Evolutionary conservation across 2,888 invertebrate species (phyloP).

Genomic region (Lampropteryx suffumata): DNA sequence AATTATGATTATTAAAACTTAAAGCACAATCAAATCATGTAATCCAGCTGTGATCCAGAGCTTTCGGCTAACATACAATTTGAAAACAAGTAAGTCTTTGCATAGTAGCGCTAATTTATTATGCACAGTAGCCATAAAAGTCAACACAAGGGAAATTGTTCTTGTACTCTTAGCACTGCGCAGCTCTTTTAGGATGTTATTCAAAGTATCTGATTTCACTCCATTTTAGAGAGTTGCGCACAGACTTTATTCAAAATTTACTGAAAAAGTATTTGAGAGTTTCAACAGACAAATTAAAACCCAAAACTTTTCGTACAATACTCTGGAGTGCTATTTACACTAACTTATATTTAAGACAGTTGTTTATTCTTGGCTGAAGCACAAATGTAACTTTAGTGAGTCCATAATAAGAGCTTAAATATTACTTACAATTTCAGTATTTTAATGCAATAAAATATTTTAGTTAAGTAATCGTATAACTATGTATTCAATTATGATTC

Average conservation of each 20-base stretch:
- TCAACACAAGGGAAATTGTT: constrained; percentile 7
- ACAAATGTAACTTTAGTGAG: constrained; percentile 12
- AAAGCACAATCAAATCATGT: neutral
- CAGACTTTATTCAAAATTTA: constrained; percentile 13
- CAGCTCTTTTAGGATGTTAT: constrained; percentile 8
- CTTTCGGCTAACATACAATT: neutral
- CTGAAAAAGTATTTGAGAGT: constrained; percentile 12
- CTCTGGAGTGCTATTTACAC: constrained; percentile 18
- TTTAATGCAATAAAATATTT: no score
- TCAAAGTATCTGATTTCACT: constrained; percentile 6
- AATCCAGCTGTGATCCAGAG: neutral
- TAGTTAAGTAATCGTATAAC: no score
- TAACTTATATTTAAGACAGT: constrained; percentile 16
- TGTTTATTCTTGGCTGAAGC: constrained; percentile 6
- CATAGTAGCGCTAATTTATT: constrained; percentile 2
- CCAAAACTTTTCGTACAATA: constrained; percentile 11
- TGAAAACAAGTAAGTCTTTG: neutral
- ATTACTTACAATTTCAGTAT: no score
- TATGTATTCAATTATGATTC: no score
- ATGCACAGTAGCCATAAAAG: constrained; percentile 16
- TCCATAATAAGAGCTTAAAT: neutral
- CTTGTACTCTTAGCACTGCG: neutral
- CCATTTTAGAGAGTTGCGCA: constrained; percentile 2
- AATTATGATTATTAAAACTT: no score
- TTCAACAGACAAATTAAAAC: constrained; percentile 14